Evolutionary conservation across 1,140 invertebrate species (phyloP).

Genomic region (Pomacea maculata): DNA sequence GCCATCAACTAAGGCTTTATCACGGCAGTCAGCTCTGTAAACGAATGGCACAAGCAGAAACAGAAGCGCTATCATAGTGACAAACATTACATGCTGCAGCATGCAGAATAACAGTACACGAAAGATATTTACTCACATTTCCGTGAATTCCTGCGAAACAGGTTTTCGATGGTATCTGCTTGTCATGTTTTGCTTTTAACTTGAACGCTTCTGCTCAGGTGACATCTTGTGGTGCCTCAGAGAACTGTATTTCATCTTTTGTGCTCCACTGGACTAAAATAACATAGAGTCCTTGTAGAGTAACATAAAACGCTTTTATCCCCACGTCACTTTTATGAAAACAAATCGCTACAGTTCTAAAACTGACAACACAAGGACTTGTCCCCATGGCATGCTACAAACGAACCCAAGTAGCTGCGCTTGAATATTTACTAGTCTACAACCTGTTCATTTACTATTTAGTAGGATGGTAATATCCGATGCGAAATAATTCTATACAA

Average conservation of each 20-base stretch:
- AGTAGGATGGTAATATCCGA: background rate
- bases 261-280: background rate
- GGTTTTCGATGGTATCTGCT: slow-evolving; percentile 19
- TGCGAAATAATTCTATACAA: background rate
- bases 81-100: background rate
- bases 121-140: background rate
- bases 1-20: too few species aligned
- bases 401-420: too few species aligned
- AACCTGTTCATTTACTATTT: background rate
- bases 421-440: background rate
- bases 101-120: background rate
- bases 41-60: too few species aligned
- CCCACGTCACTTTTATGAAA: background rate
- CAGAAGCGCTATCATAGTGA: too few species aligned
- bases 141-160: slow-evolving; percentile 1
- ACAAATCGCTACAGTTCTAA: too few species aligned
- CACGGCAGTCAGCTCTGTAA: too few species aligned
- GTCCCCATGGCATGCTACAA: too few species aligned
- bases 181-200: slow-evolving; percentile 18
- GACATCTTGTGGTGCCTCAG: background rate
- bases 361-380: too few species aligned
- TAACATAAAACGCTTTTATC: background rate
- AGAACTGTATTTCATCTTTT: slow-evolving; percentile 14
- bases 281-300: background rate
- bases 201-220: background rate